Conservation (phyloP, 2,797 vertebrate genomes). For the Chloroceryle amazona region DNA sequence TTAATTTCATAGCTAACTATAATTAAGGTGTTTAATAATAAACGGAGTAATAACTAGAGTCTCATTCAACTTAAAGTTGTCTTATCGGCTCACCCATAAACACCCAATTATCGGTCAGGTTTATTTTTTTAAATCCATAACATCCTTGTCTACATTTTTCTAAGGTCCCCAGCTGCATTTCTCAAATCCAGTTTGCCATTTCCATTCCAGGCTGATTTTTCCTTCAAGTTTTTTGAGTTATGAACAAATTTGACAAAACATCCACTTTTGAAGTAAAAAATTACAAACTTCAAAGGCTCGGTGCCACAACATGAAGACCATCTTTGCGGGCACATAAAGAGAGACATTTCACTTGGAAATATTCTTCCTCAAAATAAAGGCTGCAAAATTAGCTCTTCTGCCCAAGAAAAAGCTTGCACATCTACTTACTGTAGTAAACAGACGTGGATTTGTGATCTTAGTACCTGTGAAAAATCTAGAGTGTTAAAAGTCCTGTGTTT, state of each 20-base stretch:
- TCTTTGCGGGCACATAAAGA: neutral
- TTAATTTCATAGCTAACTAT: neutral
- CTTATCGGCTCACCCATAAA: neutral
- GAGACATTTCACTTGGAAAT: neutral
- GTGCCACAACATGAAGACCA: fast-evolving
- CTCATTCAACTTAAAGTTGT: neutral
- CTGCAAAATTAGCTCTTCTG: neutral
- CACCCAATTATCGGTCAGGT: fast-evolving
- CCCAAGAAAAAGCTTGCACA: neutral
- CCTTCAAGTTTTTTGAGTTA: neutral
- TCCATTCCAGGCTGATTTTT: neutral
- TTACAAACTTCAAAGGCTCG: fast-evolving
- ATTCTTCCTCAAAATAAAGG: neutral
- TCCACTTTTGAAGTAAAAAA: neutral
- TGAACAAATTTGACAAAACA: neutral
- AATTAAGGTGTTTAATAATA: neutral
- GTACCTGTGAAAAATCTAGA: neutral
- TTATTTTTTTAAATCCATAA: neutral
- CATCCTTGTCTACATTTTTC: neutral
- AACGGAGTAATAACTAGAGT: neutral
- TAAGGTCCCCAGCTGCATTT: neutral
- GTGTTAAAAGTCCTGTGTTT: neutral
- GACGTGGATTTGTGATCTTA: neutral
- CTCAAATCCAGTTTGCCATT: neutral
- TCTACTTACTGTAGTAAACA: neutral